Evolutionary conservation across 2,113 vertebrate species (phyloP).

Genomic region (Arizona elegans): DNA sequence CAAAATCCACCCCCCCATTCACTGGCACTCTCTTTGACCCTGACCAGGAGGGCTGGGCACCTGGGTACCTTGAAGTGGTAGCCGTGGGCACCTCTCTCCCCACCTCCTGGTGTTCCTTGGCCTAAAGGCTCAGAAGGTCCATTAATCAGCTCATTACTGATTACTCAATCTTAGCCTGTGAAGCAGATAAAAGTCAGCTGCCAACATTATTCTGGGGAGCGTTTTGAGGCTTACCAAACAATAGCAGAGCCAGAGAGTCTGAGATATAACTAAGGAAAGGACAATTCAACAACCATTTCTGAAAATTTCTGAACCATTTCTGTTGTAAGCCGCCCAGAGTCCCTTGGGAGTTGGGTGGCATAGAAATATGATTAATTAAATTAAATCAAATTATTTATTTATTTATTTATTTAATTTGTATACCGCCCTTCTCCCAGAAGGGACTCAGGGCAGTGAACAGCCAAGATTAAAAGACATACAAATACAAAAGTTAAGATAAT

Average conservation of each 20-base stretch:
- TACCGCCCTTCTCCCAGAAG: too few relatives aligned
- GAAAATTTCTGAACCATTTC: too few relatives aligned
- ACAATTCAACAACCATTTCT: background rate
- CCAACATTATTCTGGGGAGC: background rate
- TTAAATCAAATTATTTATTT: too few relatives aligned
- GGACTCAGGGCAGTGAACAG: too few relatives aligned
- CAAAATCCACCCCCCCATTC: background rate
- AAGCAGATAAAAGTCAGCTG: background rate
- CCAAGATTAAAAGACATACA: too few relatives aligned
- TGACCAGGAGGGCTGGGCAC: background rate
- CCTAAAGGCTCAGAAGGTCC: background rate
- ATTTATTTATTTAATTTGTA: too few relatives aligned
- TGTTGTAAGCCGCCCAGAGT: too few relatives aligned
- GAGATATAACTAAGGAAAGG: background rate
- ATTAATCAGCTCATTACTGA: background rate
- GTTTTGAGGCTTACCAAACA: background rate
- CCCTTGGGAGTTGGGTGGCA: too few relatives aligned
- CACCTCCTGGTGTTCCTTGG: background rate
- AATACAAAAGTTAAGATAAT: too few relatives aligned
- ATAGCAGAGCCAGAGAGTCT: background rate
- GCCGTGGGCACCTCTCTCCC: background rate
- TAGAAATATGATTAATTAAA: too few relatives aligned
- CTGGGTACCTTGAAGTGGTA: background rate
- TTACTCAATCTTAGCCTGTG: background rate
- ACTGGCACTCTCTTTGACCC: background rate